These are phyloP conservation scores for Idaea aversata DNA, from an alignment of 2,888 invertebrate species.

Conservation along the genomic window DNA sequence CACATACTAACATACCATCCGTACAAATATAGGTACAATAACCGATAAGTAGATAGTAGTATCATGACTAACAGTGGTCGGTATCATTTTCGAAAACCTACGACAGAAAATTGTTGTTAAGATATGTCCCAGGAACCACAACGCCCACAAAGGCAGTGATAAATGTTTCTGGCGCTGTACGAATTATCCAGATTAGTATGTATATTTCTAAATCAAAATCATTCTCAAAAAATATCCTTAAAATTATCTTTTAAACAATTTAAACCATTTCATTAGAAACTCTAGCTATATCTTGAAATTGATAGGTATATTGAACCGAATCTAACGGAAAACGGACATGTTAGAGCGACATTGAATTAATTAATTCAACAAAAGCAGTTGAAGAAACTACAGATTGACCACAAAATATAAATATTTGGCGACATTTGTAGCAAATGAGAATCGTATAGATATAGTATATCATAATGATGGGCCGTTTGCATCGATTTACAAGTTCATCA, in stretches of 20 bases:
- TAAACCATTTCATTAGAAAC: constrained; percentile 13
- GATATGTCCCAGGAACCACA: too few relatives aligned
- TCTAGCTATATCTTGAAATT: constrained; percentile 20
- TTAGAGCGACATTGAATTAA: constrained; percentile 13
- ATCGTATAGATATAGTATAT: background rate
- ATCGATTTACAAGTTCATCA: background rate
- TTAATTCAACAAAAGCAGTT: constrained; percentile 7
- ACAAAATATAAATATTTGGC: background rate
- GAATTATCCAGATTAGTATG: too few relatives aligned
- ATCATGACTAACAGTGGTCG: too few relatives aligned
- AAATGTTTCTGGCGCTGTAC: too few relatives aligned
- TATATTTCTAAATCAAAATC: background rate
- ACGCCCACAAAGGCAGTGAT: too few relatives aligned
- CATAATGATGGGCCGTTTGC: background rate
- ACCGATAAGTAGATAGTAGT: too few relatives aligned
- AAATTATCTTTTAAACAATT: background rate
- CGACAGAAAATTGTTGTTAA: too few relatives aligned
- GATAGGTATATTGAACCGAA: constrained; percentile 35
- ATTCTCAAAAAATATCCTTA: background rate
- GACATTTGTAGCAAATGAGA: background rate
- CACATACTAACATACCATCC: too few relatives aligned
- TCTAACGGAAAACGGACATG: constrained; percentile 26
- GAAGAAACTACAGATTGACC: background rate
- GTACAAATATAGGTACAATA: too few relatives aligned
- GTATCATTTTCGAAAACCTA: too few relatives aligned